Percentiles rank a stretch among this genome's conserved stretches.
Evolutionary conservation across 35 echinoderm and acorn worm species (phyloP).

Genomic region (Hemicentrotus pulcherrimus): DNA sequence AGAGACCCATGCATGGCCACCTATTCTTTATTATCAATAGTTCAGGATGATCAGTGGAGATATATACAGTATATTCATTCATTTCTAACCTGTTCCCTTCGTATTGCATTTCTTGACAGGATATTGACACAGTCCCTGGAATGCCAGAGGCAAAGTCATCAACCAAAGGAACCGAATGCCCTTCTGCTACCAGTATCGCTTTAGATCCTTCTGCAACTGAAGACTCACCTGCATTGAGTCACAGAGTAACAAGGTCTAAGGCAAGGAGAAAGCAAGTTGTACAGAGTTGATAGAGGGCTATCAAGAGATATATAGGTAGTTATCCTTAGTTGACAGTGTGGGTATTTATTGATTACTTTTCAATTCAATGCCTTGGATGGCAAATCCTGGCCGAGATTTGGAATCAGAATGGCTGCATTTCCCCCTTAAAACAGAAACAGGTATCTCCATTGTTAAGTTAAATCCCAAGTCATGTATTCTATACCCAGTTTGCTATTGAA

Average conservation of each 20-base stretch:
- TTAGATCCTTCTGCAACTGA: not conserved
- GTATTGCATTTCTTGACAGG: not conserved
- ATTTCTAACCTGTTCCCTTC: not conserved
- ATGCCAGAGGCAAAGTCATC: not conserved
- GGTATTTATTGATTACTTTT: too few species aligned
- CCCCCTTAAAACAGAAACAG: too few species aligned
- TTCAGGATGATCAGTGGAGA: too few species aligned
- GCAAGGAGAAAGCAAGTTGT: not conserved
- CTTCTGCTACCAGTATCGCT: not conserved
- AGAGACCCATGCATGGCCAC: not conserved
- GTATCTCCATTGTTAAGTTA: too few species aligned
- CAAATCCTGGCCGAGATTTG: too few species aligned
- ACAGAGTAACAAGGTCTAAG: not conserved
- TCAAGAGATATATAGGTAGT: not conserved
- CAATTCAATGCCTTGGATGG: too few species aligned
- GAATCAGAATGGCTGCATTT: too few species aligned
- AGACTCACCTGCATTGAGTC: not conserved
- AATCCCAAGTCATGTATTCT: too few species aligned
- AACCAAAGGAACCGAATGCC: not conserved
- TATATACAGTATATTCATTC: not conserved
- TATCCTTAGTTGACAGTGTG: not conserved
- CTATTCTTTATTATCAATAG: not conserved
- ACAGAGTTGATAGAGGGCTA: not conserved
- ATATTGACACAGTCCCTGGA: conserved; percentile 7
- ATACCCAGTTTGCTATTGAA: too few species aligned